Percentiles rank a stretch among this genome's conserved stretches.
phyloP scores from a whole-genome alignment of 2,888 invertebrate genomes.

The Tipula helvola region DNA sequence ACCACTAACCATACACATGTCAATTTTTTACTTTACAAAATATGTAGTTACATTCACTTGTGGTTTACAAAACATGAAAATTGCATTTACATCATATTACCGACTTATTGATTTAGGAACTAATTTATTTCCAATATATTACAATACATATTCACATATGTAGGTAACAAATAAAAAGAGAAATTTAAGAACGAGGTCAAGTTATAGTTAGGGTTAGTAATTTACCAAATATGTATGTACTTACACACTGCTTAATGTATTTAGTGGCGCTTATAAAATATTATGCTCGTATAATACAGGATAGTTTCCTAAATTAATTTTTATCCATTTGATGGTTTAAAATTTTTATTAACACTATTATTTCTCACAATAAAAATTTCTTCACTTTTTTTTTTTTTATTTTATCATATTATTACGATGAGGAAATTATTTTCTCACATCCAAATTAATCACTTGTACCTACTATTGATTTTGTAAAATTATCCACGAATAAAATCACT shows the following conservation, averaged over 20 bases:
- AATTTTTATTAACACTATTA: neutral
- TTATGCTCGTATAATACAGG: neutral
- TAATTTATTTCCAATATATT: neutral
- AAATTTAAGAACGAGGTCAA: constrained; percentile 4
- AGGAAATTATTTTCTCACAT: neutral
- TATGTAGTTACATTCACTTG: neutral
- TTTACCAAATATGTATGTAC: neutral
- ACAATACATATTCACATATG: neutral
- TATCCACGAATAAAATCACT: neutral
- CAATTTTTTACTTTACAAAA: neutral
- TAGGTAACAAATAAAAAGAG: neutral
- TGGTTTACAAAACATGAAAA: neutral
- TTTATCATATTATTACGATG: neutral
- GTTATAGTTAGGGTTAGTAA: neutral
- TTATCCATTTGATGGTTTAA: neutral
- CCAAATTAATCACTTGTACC: neutral
- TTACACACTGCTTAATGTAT: neutral
- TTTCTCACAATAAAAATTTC: neutral
- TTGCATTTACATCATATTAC: neutral
- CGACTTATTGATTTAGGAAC: neutral
- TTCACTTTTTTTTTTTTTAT: neutral
- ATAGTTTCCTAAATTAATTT: neutral
- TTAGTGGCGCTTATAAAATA: neutral
- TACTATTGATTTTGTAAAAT: neutral
- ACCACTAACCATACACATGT: neutral